Evolutionary conservation across 2,797 vertebrate species (phyloP).

Genomic region (Caiman crocodilus): DNA sequence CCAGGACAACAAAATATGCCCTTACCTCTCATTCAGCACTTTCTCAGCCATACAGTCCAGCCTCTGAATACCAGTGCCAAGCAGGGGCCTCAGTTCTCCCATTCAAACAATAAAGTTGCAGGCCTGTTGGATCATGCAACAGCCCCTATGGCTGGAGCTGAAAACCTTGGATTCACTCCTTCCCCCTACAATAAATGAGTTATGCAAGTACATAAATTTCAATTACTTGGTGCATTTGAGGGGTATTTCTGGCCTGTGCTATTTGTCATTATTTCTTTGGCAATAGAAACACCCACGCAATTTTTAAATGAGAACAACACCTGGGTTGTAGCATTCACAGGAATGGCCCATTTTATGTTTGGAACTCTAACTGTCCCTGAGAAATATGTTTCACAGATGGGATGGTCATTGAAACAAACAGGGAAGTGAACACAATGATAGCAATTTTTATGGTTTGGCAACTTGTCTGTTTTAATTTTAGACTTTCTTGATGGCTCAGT

Average conservation of each 20-base stretch:
- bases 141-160: slow-evolving; percentile 52
- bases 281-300: slow-evolving; percentile 39
- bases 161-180: slow-evolving; percentile 15
- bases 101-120: slow-evolving; percentile 43
- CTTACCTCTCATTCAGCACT: slow-evolving; percentile 9
- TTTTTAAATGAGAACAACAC: slow-evolving; percentile 65
- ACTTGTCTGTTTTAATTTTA: slow-evolving; percentile 74
- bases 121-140: slow-evolving; percentile 50
- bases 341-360: slow-evolving; percentile 32
- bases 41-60: slow-evolving; percentile 6
- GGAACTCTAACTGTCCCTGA: slow-evolving; percentile 54
- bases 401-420: slow-evolving; percentile 62
- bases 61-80: background rate
- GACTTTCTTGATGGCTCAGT: slow-evolving; percentile 59
- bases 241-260: slow-evolving; percentile 50
- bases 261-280: slow-evolving; percentile 51
- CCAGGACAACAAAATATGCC: slow-evolving; percentile 42
- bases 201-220: slow-evolving; percentile 51
- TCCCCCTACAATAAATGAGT: slow-evolving; percentile 33
- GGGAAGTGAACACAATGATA: slow-evolving; percentile 52
- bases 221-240: slow-evolving; percentile 47
- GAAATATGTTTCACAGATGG: slow-evolving; percentile 74
- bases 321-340: slow-evolving; percentile 37
- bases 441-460: slow-evolving; percentile 69
- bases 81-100: slow-evolving; percentile 12